Base-by-base conservation (phyloP, 2,888 invertebrate genomes). In the Lagria hirta region DNA sequence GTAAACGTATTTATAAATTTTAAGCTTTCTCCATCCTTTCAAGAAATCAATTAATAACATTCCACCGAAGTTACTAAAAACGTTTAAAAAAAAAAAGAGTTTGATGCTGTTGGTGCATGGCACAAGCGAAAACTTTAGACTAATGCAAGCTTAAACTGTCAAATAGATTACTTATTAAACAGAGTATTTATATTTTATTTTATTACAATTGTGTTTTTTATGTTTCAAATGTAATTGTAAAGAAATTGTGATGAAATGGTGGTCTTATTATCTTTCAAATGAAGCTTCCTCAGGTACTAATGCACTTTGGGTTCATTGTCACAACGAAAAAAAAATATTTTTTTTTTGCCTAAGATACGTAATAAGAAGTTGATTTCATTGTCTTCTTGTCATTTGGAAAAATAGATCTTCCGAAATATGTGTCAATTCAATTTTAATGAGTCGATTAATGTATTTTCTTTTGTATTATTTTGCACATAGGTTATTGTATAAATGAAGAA, bases 1-100 rank as follows among this genome's bases (percentile, higher is more conserved):
- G 55, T 70, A 70, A 61, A 48, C 17, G 20, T 14, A 17, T 28
- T 13, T 6, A 15, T 30, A 43, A 37, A 44, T 44, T 44, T 44
- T 44, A 46, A 46, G 41, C 40, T 34, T 30, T 35, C 18, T 14
- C 41, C 15, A 43, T 32, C n/a, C 14, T 30, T 10, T 30, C n/a
- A 26, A 37, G 16, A 8, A 12, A 4, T 11, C 27, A 27, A 4
- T 27, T 27, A 14, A 10, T 11, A 34, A 34, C 33, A 42, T 42
- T 42, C 33, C 33, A 42, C 21, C 34, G 14, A n/a, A n/a, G n/a
- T n/a, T n/a, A n/a, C n/a, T n/a, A n/a, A n/a, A n/a, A n/a, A n/a
- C n/a, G n/a, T 13, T 27, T 10, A 11, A 2, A 7, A n/a, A 10
- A 16, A 6, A 16, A 16, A n/a, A 22, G 16, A 27, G n/a, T n/a